A percentile compares a stretch with the other conserved stretches of the same genome.
phyloP scores from a whole-genome alignment of 2,113 vertebrate species.

The Neotoma lepida region DNA sequence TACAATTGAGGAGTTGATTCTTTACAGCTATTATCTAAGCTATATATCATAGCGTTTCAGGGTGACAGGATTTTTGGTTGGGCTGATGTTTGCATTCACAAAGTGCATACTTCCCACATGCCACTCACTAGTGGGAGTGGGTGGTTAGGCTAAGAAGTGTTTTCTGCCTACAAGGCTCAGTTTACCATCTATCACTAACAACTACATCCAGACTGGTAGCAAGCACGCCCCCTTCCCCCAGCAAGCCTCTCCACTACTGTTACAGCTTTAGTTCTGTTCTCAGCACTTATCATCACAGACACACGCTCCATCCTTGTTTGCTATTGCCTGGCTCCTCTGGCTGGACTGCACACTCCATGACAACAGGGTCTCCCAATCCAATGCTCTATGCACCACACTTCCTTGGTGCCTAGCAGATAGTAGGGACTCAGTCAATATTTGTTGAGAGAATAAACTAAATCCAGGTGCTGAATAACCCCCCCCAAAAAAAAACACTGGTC shows the following conservation, averaged over 20 bases:
- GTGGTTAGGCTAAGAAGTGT: background rate
- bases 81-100: background rate
- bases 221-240: background rate
- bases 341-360: background rate
- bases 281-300: background rate
- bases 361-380: background rate
- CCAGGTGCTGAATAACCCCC: conserved; percentile 8
- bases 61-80: background rate
- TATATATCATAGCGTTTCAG: background rate
- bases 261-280: background rate
- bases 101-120: background rate
- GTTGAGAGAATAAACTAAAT: conserved; percentile 54
- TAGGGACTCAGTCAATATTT: background rate
- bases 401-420: background rate
- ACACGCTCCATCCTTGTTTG: background rate
- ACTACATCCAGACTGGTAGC: background rate
- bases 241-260: background rate
- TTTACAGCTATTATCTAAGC: conserved; percentile 50
- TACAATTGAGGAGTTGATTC: conserved; percentile 15
- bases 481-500: background rate
- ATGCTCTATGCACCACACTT: background rate
- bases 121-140: background rate
- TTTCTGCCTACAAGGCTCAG: background rate
- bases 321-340: background rate
- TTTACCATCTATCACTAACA: background rate